phyloP scores from a whole-genome alignment of 1,140 invertebrate genomes.

The Spodoptera litura region DNA sequence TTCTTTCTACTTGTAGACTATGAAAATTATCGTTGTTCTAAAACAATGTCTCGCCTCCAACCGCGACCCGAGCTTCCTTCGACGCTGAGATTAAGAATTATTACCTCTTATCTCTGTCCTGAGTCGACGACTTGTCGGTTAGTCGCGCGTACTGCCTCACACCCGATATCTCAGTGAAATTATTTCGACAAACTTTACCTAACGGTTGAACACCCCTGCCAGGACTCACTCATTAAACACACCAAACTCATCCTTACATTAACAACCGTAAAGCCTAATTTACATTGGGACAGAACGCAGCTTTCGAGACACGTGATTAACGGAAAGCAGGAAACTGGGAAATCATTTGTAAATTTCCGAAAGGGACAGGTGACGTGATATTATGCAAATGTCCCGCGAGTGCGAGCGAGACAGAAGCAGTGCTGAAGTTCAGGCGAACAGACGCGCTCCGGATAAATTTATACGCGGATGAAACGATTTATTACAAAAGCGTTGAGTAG shows the following conservation, averaged over 20 bases:
- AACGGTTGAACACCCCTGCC: slow-evolving; percentile 69
- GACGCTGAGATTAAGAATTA: slow-evolving; percentile 74
- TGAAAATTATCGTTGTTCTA: slow-evolving; percentile 56
- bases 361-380: slow-evolving; percentile 78
- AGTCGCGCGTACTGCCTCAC: slow-evolving; percentile 64
- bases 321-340: slow-evolving; percentile 79
- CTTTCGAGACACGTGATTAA: slow-evolving; percentile 77
- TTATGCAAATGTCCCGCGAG: slow-evolving; percentile 68
- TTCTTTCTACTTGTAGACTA: slow-evolving; percentile 47
- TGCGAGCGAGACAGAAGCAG: slow-evolving; percentile 63
- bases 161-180: slow-evolving; percentile 78
- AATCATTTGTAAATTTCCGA: slow-evolving; percentile 82
- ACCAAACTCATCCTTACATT: slow-evolving; percentile 60
- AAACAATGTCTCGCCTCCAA: slow-evolving; percentile 52
- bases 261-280: slow-evolving; percentile 55
- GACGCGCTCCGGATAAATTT: slow-evolving; percentile 69
- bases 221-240: slow-evolving; percentile 45
- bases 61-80: slow-evolving; percentile 57
- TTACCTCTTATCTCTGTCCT: slow-evolving; percentile 74
- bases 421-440: slow-evolving; percentile 65
- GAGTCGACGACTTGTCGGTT: slow-evolving; percentile 75
- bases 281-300: slow-evolving; percentile 5
- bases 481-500: slow-evolving; percentile 82
- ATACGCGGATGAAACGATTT: slow-evolving; percentile 83
- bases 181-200: slow-evolving; percentile 82